A percentile compares a stretch with the other conserved stretches of the same genome.
phyloP scores from a whole-genome alignment of 2,797 vertebrate genomes.

The Diplodus puntazzo region DNA sequence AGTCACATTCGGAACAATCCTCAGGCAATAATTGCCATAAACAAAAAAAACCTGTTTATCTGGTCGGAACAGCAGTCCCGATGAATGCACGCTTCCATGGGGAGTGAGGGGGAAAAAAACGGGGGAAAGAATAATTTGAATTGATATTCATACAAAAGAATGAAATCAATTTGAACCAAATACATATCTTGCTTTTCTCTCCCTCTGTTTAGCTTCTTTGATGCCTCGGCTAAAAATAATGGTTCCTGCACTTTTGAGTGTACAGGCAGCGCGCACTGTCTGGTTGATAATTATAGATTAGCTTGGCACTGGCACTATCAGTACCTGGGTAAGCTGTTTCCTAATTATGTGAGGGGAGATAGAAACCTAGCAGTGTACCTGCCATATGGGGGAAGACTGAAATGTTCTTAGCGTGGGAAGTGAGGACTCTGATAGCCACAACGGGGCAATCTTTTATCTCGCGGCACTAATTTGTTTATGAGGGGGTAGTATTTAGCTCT shows the following conservation, averaged over 20 bases:
- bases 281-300: constrained; percentile 78
- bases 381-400: constrained; percentile 19
- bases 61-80: constrained; percentile 82
- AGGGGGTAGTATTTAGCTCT: constrained; percentile 6
- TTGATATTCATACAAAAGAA: constrained; percentile 85
- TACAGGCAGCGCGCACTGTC: constrained; percentile 59
- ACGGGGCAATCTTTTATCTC: constrained; percentile 30
- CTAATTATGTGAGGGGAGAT: constrained; percentile 72
- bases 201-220: constrained; percentile 62
- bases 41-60: constrained; percentile 85
- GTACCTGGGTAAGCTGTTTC: constrained; percentile 68
- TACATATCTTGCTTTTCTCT: constrained; percentile 61
- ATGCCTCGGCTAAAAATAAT: constrained; percentile 60
- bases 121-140: constrained; percentile 70
- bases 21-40: constrained; percentile 87
- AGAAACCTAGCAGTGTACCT: constrained; percentile 49
- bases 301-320: constrained; percentile 67
- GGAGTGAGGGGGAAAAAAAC: constrained; percentile 58
- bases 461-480: constrained; percentile 15
- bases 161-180: constrained; percentile 82
- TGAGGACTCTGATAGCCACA: constrained; percentile 41
- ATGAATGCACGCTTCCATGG: constrained; percentile 75
- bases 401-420: constrained; percentile 33
- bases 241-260: constrained; percentile 63
- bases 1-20: constrained; percentile 84